Conservation (phyloP, 2,797 vertebrate genomes). For the Rhinichthys osculus region DNA sequence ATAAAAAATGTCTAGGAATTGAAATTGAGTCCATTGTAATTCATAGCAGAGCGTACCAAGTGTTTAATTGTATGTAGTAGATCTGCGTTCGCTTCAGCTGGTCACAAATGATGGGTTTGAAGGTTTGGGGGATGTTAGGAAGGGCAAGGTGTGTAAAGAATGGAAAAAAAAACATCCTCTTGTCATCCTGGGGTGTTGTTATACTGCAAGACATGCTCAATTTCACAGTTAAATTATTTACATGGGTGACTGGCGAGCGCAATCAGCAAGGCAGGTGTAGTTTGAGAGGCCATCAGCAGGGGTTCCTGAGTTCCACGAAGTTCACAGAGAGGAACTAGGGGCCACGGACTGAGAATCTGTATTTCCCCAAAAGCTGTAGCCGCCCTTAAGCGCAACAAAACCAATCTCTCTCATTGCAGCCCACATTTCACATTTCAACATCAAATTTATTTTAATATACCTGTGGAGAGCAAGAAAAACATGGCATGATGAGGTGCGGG, state of each 20-base stretch:
- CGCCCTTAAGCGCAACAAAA: slow-evolving; percentile 10
- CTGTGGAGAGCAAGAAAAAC: slow-evolving; percentile 17
- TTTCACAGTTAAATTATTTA: slow-evolving; percentile 55
- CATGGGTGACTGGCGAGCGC: slow-evolving; percentile 37
- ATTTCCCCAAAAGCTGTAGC: neutral
- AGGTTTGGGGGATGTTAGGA: neutral
- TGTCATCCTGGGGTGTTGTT: slow-evolving; percentile 24
- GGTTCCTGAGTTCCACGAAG: slow-evolving; percentile 42
- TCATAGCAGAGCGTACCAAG: slow-evolving; percentile 9
- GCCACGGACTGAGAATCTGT: slow-evolving; percentile 10
- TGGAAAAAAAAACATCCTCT: slow-evolving; percentile 27
- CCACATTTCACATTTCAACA: slow-evolving; percentile 5
- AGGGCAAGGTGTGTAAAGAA: neutral
- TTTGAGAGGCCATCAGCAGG: slow-evolving; percentile 49
- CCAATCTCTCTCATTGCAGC: neutral
- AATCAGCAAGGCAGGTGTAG: slow-evolving; percentile 30
- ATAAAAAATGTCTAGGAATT: slow-evolving; percentile 18
- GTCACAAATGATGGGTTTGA: slow-evolving; percentile 20
- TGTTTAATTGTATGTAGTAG: slow-evolving; percentile 20
- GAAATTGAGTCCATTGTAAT: slow-evolving; percentile 9
- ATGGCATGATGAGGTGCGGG: neutral
- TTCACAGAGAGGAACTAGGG: slow-evolving; percentile 13
- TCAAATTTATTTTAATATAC: neutral
- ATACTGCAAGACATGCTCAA: slow-evolving; percentile 47
- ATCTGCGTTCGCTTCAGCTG: slow-evolving; percentile 21